Base-by-base conservation (phyloP, 1,140 invertebrate genomes). In the Adoxophyes honmai region DNA sequence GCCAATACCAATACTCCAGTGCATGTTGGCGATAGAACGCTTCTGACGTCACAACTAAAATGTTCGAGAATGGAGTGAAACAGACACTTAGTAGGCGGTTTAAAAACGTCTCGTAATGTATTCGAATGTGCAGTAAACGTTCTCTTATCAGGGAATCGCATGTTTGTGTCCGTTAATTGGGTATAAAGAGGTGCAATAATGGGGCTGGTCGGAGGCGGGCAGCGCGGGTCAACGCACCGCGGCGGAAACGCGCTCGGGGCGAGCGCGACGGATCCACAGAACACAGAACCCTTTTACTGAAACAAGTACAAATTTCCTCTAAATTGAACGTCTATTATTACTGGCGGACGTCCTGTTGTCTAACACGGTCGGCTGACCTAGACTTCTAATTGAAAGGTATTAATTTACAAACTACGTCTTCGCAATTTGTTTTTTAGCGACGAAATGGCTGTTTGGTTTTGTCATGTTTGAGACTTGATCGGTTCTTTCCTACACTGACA, bases 141-240 rank as follows among this genome's bases (percentile, higher is more conserved):
- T n/a, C 42, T 48, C 16, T 48, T 48, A 48, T 48, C 42, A 48
- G 9, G 21, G 42, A 48, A 48, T 48, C 42, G 42, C 42, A 18
- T 28, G 42, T n/a, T 33, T 33, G 16, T 48, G 42, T 28, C 42
- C 42, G 42, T 48, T 48, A 48, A 48, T 48, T 48, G 42, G 42
- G 42, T 48, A 48, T 48, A 48, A 48, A 33, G 42, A 48, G 42
- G 42, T 48, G 42, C 42, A 48, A 48, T 48, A 48, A 48, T 48
- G 42, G 21, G 10, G 42, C 42, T 48, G 42, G 18, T 8, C 42
- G 16, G 6, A 28, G 21, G 6, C 21, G 42, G 11, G 38, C 15
- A 42, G 6, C 21, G 21, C 21, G 21, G 42, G 42, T 48, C 42
- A 48, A 48, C 42, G 42, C 42, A 48, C 42, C 16, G 2, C 42